Base-by-base conservation (phyloP, 2,113 vertebrate species). In the Bambusicola thoracicus region DNA sequence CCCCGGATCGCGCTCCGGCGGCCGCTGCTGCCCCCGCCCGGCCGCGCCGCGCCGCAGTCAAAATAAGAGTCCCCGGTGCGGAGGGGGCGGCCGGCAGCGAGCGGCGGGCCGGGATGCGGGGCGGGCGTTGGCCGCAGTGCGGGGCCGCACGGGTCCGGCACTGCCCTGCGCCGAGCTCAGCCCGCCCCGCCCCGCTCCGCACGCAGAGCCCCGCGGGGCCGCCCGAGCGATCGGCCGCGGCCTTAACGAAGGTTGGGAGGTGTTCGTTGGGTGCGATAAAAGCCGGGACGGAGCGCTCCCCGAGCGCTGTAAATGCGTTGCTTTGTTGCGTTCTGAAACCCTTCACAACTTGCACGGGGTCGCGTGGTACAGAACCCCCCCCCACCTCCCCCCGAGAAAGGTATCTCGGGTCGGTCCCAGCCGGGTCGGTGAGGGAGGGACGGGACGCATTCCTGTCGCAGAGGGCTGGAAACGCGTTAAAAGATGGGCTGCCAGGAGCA, bases 251-350 rank as follows among this genome's bases (percentile, higher is more conserved):
- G 58, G 10, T 20, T 81, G 41, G 87, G 48, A 22, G 21, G 21
- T 48, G 10, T 48, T 22, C 85, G 88, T 48, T 59, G 44, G 59
- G 51, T 53, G 12, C 27, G 29, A 87, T 85, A 74, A 93, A 96
- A 67, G 7, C 20, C 41, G 29, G 91, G 63, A 62, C 81, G 87
- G 73, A 96, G 51, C 25, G 53, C 41, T 74, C 82, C 72, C 87
- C 79, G 74, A 72, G 85, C 89, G 66, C 69, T 24, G 78, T 85
- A 49, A 87, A 96, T 93, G 20, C 14, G 63, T 87, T 61, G 53
- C 72, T 44, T 44, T 44, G 43, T 44, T 44, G 7, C 15, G 5
- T 51, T 63, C 88, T 29, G 84, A 94, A 94, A 87, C 58, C 67
- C 46, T 13, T 85, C 73, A 86, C 43, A 90, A 94, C 89, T n/a